Percentiles rank a stretch among this genome's conserved stretches.
Conservation (phyloP, 2,888 invertebrate genomes). For the Apantesis nais region DNA sequence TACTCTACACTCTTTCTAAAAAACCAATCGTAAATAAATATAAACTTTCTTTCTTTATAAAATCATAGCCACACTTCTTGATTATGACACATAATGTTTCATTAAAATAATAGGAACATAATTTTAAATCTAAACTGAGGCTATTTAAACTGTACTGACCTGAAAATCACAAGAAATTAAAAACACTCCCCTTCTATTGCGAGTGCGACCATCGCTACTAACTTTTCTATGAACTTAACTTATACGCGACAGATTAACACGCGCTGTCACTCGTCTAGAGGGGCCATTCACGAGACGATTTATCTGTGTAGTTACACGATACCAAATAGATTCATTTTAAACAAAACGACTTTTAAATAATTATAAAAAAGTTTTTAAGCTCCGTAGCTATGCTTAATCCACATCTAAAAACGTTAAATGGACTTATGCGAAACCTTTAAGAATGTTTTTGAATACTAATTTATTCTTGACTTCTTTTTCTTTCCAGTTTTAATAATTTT, state of each 20-base stretch:
- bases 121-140: conserved; percentile 32
- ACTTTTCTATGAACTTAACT: conserved; percentile 10
- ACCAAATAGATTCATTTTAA: too few relatives aligned
- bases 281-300: conserved; percentile 1
- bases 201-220: conserved; percentile 45
- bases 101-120: conserved; percentile 37
- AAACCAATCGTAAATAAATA: conserved; percentile 39
- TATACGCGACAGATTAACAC: conserved; percentile 1
- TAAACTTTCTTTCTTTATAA: conserved; percentile 36
- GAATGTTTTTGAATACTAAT: too few relatives aligned
- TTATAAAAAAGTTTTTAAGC: too few relatives aligned
- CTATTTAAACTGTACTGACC: conserved; percentile 45
- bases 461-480: too few relatives aligned
- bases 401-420: too few relatives aligned
- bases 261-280: not conserved
- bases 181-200: conserved; percentile 54
- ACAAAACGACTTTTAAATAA: too few relatives aligned
- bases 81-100: conserved; percentile 22
- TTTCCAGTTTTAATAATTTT: too few relatives aligned
- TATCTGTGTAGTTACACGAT: too few relatives aligned
- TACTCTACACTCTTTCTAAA: conserved; percentile 37
- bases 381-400: too few relatives aligned
- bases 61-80: conserved; percentile 34
- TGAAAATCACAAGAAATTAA: conserved; percentile 53
- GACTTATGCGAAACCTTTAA: too few relatives aligned